Percentiles rank a stretch among this genome's conserved stretches.
Conservation (phyloP, 2,797 vertebrate genomes). For the Urophycis tenuis region DNA sequence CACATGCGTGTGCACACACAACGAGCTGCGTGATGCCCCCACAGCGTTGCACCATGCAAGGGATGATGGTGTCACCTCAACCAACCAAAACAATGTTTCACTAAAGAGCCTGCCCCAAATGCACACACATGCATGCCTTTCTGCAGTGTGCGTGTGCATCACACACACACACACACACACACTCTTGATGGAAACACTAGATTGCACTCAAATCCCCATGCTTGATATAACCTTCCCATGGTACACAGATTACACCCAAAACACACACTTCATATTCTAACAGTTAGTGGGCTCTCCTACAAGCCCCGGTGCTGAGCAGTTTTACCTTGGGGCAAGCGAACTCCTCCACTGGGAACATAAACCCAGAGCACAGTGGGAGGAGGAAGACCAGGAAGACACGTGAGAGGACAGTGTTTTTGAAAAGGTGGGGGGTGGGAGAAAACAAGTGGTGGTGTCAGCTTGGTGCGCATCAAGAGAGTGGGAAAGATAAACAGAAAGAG, state of each 20-base stretch:
- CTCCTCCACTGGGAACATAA: neutral
- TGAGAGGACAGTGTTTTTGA: neutral
- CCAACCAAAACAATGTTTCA: neutral
- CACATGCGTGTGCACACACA: neutral
- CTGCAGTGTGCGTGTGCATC: neutral
- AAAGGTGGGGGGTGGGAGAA: neutral
- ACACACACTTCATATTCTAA: neutral
- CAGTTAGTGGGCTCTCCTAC: neutral
- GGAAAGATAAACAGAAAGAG: constrained; percentile 11
- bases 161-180: neutral
- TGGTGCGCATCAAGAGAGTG: neutral
- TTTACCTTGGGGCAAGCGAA: neutral
- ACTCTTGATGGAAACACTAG: neutral
- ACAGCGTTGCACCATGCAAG: neutral
- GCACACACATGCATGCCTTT: neutral
- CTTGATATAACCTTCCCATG: neutral
- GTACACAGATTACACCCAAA: neutral
- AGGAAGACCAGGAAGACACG: neutral
- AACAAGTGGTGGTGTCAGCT: neutral
- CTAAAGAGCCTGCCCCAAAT: neutral
- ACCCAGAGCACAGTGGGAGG: neutral
- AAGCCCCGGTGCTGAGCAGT: neutral
- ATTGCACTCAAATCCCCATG: too few relatives aligned
- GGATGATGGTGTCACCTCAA: neutral
- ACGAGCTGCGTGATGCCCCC: neutral